Evolutionary conservation across 2,888 invertebrate genomes (phyloP), one percentile per base, ranked within the genome.

Genomic region (Meiosimyza decipiens): DNA sequence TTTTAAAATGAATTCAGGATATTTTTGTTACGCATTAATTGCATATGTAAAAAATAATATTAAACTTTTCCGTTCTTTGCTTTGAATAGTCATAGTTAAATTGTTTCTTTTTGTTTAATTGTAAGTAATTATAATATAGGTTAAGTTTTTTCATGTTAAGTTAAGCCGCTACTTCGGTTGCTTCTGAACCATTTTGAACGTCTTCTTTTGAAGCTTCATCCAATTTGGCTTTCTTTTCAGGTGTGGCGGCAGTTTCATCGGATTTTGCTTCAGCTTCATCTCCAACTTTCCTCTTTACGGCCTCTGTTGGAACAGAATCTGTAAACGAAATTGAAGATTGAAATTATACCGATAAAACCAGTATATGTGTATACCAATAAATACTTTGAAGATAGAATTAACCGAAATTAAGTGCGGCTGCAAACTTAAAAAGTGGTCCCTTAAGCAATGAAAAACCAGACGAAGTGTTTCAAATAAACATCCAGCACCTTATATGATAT

Each of bases 121-220:
- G 52, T 70, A 40, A 60, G 69, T 59, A 72, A 55, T 55, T 33
- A 72, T 57, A 57, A 15, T 75, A 78, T 75, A 73, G 73, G 71
- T 73, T 77, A 18, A 54, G 78, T 72, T 81, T 79, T 76, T 75
- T 79, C 72, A 49, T 69, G 73, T 75, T 77, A 81, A 76, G 79
- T 87, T 87, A 87, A 83, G 87, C 87, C 82, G 86, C 87, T 82
- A 86, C 86, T 81, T 87, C 87, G 79, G 85, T 83, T 79, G 86
- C 83, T 76, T 87, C 87, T 76, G 86, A 84, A 79, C 87, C 87
- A 74, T 87, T 87, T 80, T 86, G 85, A 73, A 85, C 86, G 74
- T 86, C 87, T 77, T 86, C 86, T 83, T 85, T 85, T 80, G 86
- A 81, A 73, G 83, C 70, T 66, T 87, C 87, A 73, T 87, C 87